Conservation (phyloP, 1,140 invertebrate species). For the Leptinotarsa lineolata region DNA sequence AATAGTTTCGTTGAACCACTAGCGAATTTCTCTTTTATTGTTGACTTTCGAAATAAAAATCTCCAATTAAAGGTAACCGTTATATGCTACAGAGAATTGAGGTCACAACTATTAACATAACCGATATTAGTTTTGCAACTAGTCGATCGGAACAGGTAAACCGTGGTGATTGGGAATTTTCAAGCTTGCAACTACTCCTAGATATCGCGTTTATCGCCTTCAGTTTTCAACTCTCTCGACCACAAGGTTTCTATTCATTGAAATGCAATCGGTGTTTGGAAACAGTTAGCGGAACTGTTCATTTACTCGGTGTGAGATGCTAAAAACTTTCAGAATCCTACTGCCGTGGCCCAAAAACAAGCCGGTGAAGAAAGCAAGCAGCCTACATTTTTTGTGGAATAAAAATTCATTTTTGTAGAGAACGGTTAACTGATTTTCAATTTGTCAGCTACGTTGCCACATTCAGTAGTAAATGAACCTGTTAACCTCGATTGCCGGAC, state of each 20-base stretch:
- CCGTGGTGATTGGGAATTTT: neutral
- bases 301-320: neutral
- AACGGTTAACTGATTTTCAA: neutral
- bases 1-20: neutral
- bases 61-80: neutral
- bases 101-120: conserved; percentile 9
- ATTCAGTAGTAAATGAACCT: neutral
- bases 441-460: neutral
- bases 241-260: conserved; percentile 4
- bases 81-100: conserved; percentile 7
- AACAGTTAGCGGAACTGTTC: neutral
- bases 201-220: conserved; percentile 2
- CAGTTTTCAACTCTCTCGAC: conserved; percentile 1
- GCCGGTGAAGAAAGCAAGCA: neutral
- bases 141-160: neutral
- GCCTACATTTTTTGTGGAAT: neutral
- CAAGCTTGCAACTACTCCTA: neutral
- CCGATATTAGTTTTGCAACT: conserved; percentile 16
- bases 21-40: conserved; percentile 1
- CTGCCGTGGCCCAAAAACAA: neutral
- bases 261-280: neutral
- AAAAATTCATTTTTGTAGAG: neutral
- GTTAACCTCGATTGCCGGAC: neutral
- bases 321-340: conserved; percentile 11
- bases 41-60: conserved; percentile 3